Evolutionary conservation across 2,797 vertebrate species (phyloP), one percentile per base, ranked within the genome.

Genomic region (Lacerta agilis): DNA sequence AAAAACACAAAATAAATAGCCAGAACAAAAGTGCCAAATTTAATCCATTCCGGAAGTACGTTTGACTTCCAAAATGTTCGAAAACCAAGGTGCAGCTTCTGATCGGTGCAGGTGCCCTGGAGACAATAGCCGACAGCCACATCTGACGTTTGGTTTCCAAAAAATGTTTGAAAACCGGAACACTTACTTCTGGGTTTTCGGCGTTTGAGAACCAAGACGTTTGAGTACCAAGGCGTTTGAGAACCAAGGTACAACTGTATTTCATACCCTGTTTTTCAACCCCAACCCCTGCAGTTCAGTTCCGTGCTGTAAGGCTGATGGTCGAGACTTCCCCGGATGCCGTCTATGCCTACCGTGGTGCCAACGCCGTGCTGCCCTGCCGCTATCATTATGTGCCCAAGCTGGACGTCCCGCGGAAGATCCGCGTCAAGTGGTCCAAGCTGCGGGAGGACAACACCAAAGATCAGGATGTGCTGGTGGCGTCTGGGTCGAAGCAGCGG

Each of bases 371-470:
- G 1, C 96, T 99, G 43, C 98, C 98, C 23, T 99, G 99, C 90
- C 96, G 79, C 90, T 99, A 97, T 94, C 97, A 36, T 79, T 98
- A 98, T 0, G 97, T 98, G 83, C 98, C 98, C 0, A 95, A 97
- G 43, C 89, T 93, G 85, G 92, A 85, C 18, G 27, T 90, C 0
- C 97, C 97, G 0, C 97, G 95, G 90, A 97, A 96, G 61, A 97
- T 98, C 78, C 97, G 98, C 1, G 96, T 99, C 93, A 99, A 99
- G 73, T 99, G 98, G 98, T 98, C 98, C 95, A 98, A 98, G 95
- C 90, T 98, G 67, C 97, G 97, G 0, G 94, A 97, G 0, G 93
- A 96, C 2, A 97, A 97, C 66, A 96, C 96, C 83, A 97, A 93
- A 2, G 98, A 98, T 85, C 96, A 95, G 4, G 98, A 98, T 0